Conservation (phyloP, 2,797 vertebrate species). For the Avahi laniger region DNA sequence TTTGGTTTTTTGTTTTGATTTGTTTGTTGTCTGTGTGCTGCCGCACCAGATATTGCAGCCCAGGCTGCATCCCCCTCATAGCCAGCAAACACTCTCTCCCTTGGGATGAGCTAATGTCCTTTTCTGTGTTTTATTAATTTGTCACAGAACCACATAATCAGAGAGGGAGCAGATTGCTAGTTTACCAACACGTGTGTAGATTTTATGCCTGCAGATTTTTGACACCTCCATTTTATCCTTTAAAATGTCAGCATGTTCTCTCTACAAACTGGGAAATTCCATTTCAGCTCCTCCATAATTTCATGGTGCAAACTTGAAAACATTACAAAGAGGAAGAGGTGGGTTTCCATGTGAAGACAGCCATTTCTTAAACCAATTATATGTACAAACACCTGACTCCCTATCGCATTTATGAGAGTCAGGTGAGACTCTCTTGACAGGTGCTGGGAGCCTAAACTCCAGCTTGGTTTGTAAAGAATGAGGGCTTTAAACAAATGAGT, state of each 20-base stretch:
- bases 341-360: neutral
- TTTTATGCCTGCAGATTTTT: conserved; percentile 44
- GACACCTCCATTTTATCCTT: conserved; percentile 44
- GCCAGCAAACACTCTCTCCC: neutral
- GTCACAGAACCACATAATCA: neutral
- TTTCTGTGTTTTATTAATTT: neutral
- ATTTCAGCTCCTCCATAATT: conserved; percentile 25
- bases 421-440: conserved; percentile 41
- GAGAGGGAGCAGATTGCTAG: conserved; percentile 40
- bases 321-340: neutral
- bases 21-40: too few species aligned
- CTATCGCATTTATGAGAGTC: conserved; percentile 23
- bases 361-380: conserved; percentile 13
- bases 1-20: neutral
- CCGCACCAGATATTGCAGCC: neutral
- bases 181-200: conserved; percentile 40
- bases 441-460: neutral
- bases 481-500: conserved; percentile 54
- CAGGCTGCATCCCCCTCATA: neutral
- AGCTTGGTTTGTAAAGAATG: conserved; percentile 11
- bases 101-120: neutral
- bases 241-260: conserved; percentile 56
- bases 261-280: conserved; percentile 25
- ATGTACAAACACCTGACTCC: conserved; percentile 48
- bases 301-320: conserved; percentile 56